phyloP scores from a whole-genome alignment of 2,888 invertebrate genomes.

The Synanthedon vespiformis region DNA sequence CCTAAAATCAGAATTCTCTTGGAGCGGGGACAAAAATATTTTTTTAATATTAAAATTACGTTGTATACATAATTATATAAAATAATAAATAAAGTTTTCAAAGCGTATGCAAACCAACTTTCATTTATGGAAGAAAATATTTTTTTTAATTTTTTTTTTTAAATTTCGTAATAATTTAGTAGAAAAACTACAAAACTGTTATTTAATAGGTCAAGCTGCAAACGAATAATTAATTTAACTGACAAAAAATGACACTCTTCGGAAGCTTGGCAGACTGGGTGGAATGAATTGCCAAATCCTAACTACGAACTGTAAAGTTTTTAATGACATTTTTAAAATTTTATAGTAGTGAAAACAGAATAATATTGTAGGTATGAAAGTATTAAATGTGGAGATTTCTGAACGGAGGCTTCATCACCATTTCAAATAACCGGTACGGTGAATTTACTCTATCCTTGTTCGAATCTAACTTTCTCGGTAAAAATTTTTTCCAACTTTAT shows the following conservation, averaged over 20 bases:
- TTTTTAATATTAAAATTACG: too few species aligned
- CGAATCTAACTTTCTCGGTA: slow-evolving; percentile 15
- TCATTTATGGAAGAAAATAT: too few species aligned
- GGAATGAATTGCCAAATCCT: not conserved
- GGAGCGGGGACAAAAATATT: too few species aligned
- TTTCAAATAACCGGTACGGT: slow-evolving; percentile 16
- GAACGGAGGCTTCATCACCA: not conserved
- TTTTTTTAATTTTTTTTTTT: too few species aligned
- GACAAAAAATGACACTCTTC: not conserved
- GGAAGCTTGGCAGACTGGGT: not conserved
- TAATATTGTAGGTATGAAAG: too few species aligned
- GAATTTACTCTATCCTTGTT: slow-evolving; percentile 19
- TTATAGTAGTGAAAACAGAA: not conserved
- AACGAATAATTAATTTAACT: not conserved
- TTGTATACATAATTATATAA: too few species aligned
- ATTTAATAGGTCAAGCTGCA: not conserved
- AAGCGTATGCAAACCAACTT: too few species aligned
- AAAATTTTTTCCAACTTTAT: not conserved
- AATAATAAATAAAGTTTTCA: too few species aligned
- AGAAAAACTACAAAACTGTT: too few species aligned
- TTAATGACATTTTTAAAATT: not conserved
- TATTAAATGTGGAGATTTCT: too few species aligned
- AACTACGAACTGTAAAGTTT: not conserved
- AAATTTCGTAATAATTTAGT: too few species aligned
- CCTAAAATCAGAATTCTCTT: too few species aligned